phyloP scores from a whole-genome alignment of 2,797 vertebrate genomes.

The Clamator glandarius region DNA sequence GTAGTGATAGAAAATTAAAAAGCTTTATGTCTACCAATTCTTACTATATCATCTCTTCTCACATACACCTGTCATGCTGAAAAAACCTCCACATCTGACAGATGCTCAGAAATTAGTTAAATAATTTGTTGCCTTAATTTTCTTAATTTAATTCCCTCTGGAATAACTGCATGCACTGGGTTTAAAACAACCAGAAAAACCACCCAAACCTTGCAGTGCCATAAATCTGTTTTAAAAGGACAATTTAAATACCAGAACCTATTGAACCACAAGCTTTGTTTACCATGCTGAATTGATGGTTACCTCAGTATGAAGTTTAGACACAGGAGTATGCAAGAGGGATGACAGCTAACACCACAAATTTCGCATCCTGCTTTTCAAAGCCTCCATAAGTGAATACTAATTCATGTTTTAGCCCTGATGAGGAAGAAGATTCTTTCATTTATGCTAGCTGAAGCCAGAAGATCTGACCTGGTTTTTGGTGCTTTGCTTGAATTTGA shows the following conservation, averaged over 20 bases:
- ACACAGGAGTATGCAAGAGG: background rate
- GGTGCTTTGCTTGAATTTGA: background rate
- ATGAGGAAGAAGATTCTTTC: background rate
- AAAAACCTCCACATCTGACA: background rate
- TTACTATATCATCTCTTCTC: background rate
- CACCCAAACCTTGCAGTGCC: background rate
- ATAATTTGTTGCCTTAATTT: background rate
- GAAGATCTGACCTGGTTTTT: background rate
- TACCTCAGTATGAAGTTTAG: background rate
- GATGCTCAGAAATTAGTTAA: background rate
- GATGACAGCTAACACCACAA: background rate
- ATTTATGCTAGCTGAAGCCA: background rate
- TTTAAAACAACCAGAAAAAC: background rate
- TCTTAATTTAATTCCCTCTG: background rate
- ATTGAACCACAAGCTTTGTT: background rate
- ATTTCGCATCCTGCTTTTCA: background rate
- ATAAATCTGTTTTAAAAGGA: background rate
- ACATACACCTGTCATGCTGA: no score
- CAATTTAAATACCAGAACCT: background rate
- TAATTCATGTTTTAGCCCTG: background rate
- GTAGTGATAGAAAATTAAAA: background rate
- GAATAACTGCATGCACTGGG: background rate
- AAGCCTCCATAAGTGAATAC: background rate
- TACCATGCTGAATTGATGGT: background rate
- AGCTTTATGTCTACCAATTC: background rate